phyloP scores from a whole-genome alignment of 2,113 vertebrate species.

The Psettodes erumei region DNA sequence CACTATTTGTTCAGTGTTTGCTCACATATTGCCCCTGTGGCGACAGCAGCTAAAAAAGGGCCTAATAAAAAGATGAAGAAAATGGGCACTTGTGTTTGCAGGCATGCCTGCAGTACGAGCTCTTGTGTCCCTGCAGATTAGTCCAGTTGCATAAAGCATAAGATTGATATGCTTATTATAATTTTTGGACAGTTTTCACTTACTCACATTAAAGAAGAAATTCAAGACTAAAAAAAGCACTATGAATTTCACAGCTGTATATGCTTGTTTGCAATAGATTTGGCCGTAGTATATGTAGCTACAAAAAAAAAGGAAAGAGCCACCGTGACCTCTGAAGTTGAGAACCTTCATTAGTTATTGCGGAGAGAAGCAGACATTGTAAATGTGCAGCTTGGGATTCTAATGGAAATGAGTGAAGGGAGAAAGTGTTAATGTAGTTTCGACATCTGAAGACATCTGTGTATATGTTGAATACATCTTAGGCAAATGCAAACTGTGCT shows the following conservation, averaged over 20 bases:
- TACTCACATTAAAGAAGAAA: neutral
- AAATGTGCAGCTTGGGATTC: conserved; percentile 42
- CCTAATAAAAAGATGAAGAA: conserved; percentile 38
- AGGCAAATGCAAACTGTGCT: conserved; percentile 44
- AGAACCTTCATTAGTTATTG: conserved; percentile 43
- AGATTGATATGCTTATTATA: conserved; percentile 31
- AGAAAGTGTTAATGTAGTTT: conserved; percentile 44
- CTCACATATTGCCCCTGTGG: conserved; percentile 44
- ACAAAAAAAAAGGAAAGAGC: conserved; percentile 24
- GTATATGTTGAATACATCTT: conserved; percentile 38
- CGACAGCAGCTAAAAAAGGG: conserved; percentile 19
- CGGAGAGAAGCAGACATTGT: conserved; percentile 28
- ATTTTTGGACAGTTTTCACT: conserved; percentile 28
- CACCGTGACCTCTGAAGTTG: conserved; percentile 26
- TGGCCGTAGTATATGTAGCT: neutral
- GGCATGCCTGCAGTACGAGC: conserved; percentile 3
- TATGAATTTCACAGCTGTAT: neutral
- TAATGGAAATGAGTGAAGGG: conserved; percentile 49
- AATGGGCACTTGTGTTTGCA: conserved; percentile 36
- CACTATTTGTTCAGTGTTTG: conserved; percentile 22
- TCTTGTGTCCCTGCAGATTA: conserved; percentile 34
- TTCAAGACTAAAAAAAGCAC: neutral
- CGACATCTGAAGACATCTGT: conserved; percentile 41
- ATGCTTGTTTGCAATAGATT: neutral
- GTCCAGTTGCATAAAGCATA: conserved; percentile 29